Conservation (phyloP, 2,113 vertebrate genomes). For the Scytalopus superciliaris region DNA sequence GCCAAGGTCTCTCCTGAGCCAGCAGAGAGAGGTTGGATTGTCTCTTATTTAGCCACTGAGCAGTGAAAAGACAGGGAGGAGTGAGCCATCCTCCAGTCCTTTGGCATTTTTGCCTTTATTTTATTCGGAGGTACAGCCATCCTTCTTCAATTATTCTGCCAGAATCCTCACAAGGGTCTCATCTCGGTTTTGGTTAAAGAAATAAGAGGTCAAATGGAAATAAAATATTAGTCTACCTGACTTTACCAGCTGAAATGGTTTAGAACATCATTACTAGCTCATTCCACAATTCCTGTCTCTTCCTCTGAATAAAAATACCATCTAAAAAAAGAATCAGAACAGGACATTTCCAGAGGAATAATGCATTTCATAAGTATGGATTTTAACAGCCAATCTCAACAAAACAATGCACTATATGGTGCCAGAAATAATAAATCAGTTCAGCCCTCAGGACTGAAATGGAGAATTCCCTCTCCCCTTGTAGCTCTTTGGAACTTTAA, state of each 20-base stretch:
- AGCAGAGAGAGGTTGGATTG: neutral
- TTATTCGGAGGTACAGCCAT: neutral
- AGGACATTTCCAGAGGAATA: conserved; percentile 47
- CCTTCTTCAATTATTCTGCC: neutral
- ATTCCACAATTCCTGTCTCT: neutral
- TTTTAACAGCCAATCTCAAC: conserved; percentile 46
- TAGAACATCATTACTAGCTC: neutral
- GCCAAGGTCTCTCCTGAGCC: neutral
- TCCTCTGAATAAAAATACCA: neutral
- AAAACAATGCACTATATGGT: neutral
- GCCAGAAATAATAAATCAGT: conserved; percentile 50
- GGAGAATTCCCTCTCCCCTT: conserved; percentile 43
- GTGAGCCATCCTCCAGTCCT: neutral
- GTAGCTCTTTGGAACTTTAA: conserved; percentile 40
- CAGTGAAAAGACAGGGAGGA: neutral
- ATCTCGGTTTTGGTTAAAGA: neutral
- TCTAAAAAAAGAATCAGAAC: neutral
- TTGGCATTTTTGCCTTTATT: neutral
- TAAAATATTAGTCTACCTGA: neutral
- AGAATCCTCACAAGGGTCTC: neutral
- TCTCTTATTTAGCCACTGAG: neutral
- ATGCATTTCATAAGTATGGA: conserved; percentile 28
- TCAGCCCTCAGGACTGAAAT: conserved; percentile 13
- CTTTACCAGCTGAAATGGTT: conserved; percentile 21
- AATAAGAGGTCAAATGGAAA: neutral